A percentile compares a stretch with the other conserved stretches of the same genome.
Evolutionary conservation across 2,888 invertebrate genomes (phyloP).

Genomic region (Phortica okadai): DNA sequence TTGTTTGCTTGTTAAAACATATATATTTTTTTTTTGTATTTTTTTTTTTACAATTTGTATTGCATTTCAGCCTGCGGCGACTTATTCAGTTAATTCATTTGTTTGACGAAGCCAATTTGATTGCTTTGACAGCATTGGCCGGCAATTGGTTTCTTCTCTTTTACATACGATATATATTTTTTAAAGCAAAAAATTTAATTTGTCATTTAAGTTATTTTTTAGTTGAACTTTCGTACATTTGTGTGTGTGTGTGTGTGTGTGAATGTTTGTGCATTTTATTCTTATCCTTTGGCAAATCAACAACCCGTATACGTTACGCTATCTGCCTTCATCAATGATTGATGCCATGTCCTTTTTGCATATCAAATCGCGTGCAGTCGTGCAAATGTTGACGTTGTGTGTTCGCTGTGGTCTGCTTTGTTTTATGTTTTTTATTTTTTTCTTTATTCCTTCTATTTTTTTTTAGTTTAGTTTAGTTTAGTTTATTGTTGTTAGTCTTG

Average conservation of each 20-base stretch:
- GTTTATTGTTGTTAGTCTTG: not conserved
- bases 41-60: not conserved
- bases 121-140: conserved; percentile 24
- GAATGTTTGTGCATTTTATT: not conserved
- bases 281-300: conserved; percentile 5
- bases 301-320: conserved; percentile 1
- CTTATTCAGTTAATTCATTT: conserved; percentile 26
- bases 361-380: conserved; percentile 32
- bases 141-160: not conserved
- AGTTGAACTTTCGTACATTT: not conserved
- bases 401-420: conserved; percentile 1
- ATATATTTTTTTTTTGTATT: not conserved
- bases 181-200: not conserved
- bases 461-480: not conserved
- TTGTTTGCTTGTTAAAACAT: not conserved
- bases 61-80: conserved; percentile 14
- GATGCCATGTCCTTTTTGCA: conserved; percentile 31
- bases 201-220: not conserved
- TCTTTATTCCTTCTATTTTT: not conserved
- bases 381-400: conserved; percentile 8
- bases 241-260: not conserved
- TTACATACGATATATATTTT: not conserved
- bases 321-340: conserved; percentile 31
- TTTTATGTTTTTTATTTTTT: not conserved
- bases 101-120: conserved; percentile 29